phyloP scores from a whole-genome alignment of 23 tunicate genomes.

The Trididemnum nubilum region DNA sequence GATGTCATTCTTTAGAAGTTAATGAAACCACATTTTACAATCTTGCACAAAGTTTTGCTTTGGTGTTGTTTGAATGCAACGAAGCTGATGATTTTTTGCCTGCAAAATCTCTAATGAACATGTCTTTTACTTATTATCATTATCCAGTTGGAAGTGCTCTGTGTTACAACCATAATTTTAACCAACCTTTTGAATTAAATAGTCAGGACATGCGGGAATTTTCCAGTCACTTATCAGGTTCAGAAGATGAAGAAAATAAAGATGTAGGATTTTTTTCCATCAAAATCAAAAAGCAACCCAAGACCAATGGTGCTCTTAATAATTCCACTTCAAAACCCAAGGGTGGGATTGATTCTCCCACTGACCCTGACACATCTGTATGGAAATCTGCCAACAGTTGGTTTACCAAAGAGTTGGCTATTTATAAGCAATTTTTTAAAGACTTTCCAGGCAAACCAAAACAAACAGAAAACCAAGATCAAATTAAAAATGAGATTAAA shows the following conservation, averaged over 20 bases:
- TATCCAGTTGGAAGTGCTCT: conserved; percentile 45
- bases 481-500: not conserved
- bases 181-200: conserved; percentile 17
- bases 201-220: conserved; percentile 45
- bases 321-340: too few species aligned
- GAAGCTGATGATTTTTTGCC: conserved; percentile 90
- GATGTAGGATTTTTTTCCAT: not conserved
- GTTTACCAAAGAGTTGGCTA: conserved; percentile 39
- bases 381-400: conserved; percentile 26
- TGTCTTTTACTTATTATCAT: conserved; percentile 85
- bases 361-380: not conserved
- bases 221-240: conserved; percentile 17
- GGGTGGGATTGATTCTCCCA: not conserved
- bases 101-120: conserved; percentile 77
- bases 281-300: not conserved
- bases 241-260: not conserved
- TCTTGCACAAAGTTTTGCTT: conserved; percentile 71
- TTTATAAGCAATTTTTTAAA: conserved; percentile 33
- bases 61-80: conserved; percentile 84
- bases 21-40: conserved; percentile 72
- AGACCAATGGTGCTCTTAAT: not conserved
- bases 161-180: not conserved
- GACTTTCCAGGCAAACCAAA: conserved; percentile 33
- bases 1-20: conserved; percentile 51
- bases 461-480: conserved; percentile 1